phyloP scores from a whole-genome alignment of 2,797 vertebrate species.

The Limosa lapponica region DNA sequence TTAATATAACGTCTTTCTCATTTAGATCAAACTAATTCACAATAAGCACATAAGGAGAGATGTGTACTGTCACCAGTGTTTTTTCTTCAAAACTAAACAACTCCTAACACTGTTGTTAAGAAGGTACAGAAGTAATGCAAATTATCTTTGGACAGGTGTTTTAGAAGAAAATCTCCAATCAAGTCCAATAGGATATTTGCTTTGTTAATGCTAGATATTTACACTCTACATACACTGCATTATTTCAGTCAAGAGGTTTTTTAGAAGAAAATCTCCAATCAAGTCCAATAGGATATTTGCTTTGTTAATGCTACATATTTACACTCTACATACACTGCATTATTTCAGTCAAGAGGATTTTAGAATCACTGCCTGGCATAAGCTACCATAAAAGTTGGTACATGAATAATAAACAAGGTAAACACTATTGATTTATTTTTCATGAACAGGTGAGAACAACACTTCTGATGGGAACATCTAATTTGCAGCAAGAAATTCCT shows the following conservation, averaged over 20 bases:
- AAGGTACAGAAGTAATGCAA: background rate
- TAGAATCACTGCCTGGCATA: background rate
- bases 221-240: background rate
- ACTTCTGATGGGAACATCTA: background rate
- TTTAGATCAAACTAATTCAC: background rate
- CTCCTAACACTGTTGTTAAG: background rate
- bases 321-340: background rate
- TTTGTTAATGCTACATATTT: background rate
- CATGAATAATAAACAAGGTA: background rate
- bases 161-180: background rate
- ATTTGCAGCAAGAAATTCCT: background rate
- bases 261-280: background rate
- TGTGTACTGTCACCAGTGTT: background rate
- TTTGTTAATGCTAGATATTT: background rate
- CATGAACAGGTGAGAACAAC: background rate
- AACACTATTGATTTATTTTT: slow-evolving; percentile 25
- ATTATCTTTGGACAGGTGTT: background rate
- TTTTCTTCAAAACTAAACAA: background rate
- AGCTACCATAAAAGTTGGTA: background rate
- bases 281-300: background rate
- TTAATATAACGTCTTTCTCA: background rate
- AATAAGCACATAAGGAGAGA: background rate
- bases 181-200: background rate
- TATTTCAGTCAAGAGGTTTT: background rate
- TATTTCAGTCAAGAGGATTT: background rate